These are phyloP conservation scores for Bilobella aurantiaca DNA, from an alignment of 1,140 invertebrate genomes.

Conservation along the genomic window DNA sequence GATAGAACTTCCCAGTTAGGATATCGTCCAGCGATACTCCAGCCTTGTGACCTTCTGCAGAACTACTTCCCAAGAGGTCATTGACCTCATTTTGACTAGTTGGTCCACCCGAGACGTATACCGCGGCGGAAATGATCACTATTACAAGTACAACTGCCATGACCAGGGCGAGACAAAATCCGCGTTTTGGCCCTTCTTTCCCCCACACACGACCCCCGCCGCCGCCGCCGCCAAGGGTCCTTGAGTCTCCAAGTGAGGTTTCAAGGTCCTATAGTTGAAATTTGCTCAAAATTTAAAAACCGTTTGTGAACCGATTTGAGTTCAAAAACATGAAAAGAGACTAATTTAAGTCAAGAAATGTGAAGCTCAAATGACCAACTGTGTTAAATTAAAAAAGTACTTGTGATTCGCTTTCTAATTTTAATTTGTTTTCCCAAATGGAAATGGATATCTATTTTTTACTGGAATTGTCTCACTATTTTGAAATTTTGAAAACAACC, in stretches of 20 bases:
- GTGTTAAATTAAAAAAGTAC: too few species aligned
- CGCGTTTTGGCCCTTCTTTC: not conserved
- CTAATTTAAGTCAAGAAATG: too few species aligned
- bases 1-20: slow-evolving; percentile 34
- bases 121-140: slow-evolving; percentile 18
- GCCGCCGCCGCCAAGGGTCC: not conserved
- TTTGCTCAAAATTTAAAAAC: too few species aligned
- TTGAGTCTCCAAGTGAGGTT: not conserved
- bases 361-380: too few species aligned
- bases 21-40: slow-evolving; percentile 35
- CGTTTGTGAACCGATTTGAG: too few species aligned
- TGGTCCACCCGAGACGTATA: slow-evolving; percentile 2
- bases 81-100: not conserved
- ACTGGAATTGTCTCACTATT: too few species aligned
- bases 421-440: too few species aligned
- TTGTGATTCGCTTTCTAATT: too few species aligned
- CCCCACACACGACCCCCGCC: not conserved
- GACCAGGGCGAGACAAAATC: slow-evolving; percentile 9
- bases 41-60: not conserved
- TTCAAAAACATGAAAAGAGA: too few species aligned
- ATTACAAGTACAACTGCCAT: slow-evolving; percentile 21
- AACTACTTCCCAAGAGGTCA: not conserved
- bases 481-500: too few species aligned
- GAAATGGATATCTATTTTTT: too few species aligned
- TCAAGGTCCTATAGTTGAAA: not conserved